Base-by-base conservation (phyloP, 2,113 vertebrate species). In the Brevimyrus niger region DNA sequence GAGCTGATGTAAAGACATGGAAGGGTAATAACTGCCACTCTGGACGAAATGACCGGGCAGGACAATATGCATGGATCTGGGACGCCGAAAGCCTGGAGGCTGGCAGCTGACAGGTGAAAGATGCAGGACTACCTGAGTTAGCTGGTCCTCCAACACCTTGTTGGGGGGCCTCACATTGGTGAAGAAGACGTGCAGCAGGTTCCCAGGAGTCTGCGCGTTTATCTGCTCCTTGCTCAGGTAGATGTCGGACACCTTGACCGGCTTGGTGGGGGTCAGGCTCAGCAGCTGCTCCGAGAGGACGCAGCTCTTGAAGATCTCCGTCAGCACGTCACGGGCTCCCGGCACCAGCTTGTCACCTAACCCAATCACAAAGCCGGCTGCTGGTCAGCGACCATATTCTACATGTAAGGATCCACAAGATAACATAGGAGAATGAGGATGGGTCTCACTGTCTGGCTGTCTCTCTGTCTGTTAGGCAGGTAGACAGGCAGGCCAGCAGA, bases 201-300 rank as follows among this genome's bases (percentile, higher is more conserved):
- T 99, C 11, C 98, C 98, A 0, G 98, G 97, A 0, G 97, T 98
- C 95, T 99, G 97, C 42, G 97, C 96, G 92, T 97, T 99, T 92
- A 99, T 99, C 94, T 99, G 98, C 92, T 99, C 98, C 92, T 99
- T 99, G 93, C 97, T 99, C 13, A 99, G 97, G 91, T 97, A 99
- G 93, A 99, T 98, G 92, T 99, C 98, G 0, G 97, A 96, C 44
- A 98, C 98, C 92, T 99, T 98, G 51, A 97, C 93, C 19, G 97
- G 97, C 89, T 99, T 99, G 0, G 96, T 93, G 0, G 98, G 98
- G 0, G 97, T 97, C 86, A 99, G 96, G 94, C 98, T 99, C 92
- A 98, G 95, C 94, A 97, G 97, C 93, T 99, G 98, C 90, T 99
- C 98, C 0, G 98, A 98, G 73, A 98, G 97, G 87, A 97, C 89